Percentiles rank a stretch among this genome's conserved stretches.
Evolutionary conservation across 2,888 invertebrate species (phyloP).

Genomic region (Drosophila formosana): DNA sequence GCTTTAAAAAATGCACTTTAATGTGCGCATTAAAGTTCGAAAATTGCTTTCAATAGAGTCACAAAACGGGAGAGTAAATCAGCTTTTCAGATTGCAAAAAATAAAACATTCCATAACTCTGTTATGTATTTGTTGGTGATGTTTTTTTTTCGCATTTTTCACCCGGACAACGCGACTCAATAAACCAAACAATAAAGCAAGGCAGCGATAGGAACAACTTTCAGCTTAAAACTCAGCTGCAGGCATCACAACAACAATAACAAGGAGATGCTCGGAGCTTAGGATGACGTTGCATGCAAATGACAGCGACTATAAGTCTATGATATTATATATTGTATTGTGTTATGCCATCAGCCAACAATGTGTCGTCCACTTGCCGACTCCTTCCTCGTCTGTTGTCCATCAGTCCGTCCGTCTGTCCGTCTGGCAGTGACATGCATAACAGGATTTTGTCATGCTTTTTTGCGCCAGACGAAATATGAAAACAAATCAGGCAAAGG

Average conservation of each 20-base stretch:
- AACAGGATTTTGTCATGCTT: constrained; percentile 61
- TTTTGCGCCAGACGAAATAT: constrained; percentile 40
- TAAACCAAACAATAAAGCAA: constrained; percentile 22
- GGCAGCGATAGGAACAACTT: constrained; percentile 10
- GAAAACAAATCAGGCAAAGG: constrained; percentile 63
- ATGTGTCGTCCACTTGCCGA: constrained; percentile 19
- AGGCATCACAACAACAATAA: constrained; percentile 21
- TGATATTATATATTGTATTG: constrained; percentile 42
- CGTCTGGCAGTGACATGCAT: constrained; percentile 61
- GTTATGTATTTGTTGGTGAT: constrained; percentile 4
- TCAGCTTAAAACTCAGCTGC: constrained; percentile 33
- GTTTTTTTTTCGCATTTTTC: neutral
- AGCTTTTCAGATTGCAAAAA: constrained; percentile 11
- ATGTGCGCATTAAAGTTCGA: neutral
- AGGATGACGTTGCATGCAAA: constrained; percentile 28
- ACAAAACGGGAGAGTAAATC: constrained; percentile 2
- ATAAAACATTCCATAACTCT: constrained; percentile 23
- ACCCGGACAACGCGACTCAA: constrained; percentile 20
- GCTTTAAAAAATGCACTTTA: neutral
- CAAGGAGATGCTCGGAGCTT: constrained; percentile 9
- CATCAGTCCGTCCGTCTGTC: constrained; percentile 14
- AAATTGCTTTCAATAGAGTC: neutral
- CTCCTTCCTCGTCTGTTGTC: constrained; percentile 6
- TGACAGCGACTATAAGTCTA: constrained; percentile 45
- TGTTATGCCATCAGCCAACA: constrained; percentile 34